Conservation (phyloP, 2,888 invertebrate genomes). For the Pristionchus japonicus region DNA sequence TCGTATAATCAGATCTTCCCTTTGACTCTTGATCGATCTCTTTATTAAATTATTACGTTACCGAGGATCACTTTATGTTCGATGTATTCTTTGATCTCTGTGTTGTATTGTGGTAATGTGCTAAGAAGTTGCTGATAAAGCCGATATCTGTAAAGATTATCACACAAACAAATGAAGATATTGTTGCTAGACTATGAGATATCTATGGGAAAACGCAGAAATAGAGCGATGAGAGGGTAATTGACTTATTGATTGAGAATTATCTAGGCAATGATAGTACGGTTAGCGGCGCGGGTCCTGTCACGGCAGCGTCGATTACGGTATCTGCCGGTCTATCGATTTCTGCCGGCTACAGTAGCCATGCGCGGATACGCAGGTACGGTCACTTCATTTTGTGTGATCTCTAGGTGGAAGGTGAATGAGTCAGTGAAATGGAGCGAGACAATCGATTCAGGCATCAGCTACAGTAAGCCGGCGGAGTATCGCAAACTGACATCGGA, state of each 20-base stretch:
- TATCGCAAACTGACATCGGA: constrained; percentile 41
- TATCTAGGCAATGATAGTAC: not conserved
- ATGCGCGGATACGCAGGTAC: not conserved
- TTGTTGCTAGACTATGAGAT: not conserved
- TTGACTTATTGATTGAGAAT: not conserved
- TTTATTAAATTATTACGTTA: not conserved
- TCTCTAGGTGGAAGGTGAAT: too few relatives aligned
- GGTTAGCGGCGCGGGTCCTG: not conserved
- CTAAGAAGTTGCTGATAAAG: not conserved
- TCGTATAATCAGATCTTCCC: not conserved
- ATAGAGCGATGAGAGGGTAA: not conserved
- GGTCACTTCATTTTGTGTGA: too few relatives aligned
- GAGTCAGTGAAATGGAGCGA: not conserved
- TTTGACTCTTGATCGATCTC: too few relatives aligned
- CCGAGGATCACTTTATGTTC: too few relatives aligned
- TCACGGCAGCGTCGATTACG: not conserved
- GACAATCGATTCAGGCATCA: not conserved
- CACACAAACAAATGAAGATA: not conserved
- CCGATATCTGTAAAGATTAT: not conserved
- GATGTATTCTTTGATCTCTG: not conserved
- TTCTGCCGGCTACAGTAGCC: not conserved
- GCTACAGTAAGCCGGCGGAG: constrained; percentile 13
- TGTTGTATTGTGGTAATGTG: not conserved
- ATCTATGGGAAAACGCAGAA: not conserved
- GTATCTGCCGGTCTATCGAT: constrained; percentile 3